These are phyloP conservation scores for Macrophya alboannulata DNA, from an alignment of 2,888 invertebrate genomes.

Conservation along the genomic window DNA sequence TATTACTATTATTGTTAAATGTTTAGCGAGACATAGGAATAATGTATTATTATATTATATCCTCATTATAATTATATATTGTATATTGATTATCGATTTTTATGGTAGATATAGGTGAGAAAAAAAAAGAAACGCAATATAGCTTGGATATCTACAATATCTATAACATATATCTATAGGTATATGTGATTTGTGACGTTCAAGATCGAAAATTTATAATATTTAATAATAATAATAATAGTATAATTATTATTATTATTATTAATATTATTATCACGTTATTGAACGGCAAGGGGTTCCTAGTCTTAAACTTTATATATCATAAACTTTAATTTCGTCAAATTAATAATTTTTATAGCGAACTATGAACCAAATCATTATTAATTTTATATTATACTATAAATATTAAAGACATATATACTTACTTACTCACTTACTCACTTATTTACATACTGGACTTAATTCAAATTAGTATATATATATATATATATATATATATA, in stretches of 20 bases:
- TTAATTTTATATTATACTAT: constrained; percentile 8
- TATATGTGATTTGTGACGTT: not conserved
- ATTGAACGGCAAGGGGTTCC: constrained; percentile 51
- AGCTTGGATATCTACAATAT: not conserved
- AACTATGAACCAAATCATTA: not conserved
- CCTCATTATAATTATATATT: not conserved
- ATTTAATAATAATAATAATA: not conserved
- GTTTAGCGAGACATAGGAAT: no score
- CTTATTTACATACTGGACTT: not conserved
- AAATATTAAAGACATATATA: not conserved
- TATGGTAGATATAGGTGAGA: no score
- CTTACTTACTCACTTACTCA: not conserved
- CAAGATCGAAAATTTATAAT: not conserved
- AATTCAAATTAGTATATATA: not conserved
- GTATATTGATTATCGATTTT: not conserved
- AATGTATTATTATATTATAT: not conserved
- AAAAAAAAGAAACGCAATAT: not conserved
- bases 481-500: no score
- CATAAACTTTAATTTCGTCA: constrained; percentile 26
- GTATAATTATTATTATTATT: constrained; percentile 7
- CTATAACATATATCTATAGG: not conserved
- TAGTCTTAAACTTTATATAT: constrained; percentile 42
- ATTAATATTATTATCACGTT: not conserved
- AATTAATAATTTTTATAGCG: constrained; percentile 35
- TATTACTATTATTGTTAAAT: not conserved